phyloP scores from a whole-genome alignment of 1,140 invertebrate genomes.

The Parasteatoda tepidariorum region DNA sequence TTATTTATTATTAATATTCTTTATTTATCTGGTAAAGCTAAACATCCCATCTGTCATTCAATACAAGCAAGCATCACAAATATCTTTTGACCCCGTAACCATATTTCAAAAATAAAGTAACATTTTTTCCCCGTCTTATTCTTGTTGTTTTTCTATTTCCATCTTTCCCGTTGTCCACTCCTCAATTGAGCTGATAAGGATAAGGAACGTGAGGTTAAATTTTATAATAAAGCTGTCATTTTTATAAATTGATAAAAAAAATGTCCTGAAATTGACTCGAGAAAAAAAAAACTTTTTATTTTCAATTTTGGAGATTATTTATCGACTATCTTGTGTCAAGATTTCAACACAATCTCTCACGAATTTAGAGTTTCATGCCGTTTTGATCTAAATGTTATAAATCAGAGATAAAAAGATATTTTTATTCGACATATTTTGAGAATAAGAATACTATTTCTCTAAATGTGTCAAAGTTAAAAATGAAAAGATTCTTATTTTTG shows the following conservation, averaged over 20 bases:
- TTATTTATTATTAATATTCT: neutral
- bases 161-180: no score
- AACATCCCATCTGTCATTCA: neutral
- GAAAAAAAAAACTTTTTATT: neutral
- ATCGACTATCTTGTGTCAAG: no score
- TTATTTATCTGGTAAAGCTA: neutral
- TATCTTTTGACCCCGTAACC: neutral
- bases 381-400: no score
- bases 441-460: no score
- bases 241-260: neutral
- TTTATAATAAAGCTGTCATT: neutral
- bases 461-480: no score
- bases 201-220: neutral
- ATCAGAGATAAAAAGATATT: no score
- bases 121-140: neutral
- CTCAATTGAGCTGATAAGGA: neutral
- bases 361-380: no score
- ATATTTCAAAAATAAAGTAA: neutral
- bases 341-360: no score
- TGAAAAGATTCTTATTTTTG: no score
- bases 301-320: no score
- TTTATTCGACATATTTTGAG: no score
- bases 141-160: neutral
- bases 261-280: no score
- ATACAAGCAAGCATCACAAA: neutral